A percentile compares a stretch with the other conserved stretches of the same genome.
Evolutionary conservation across 2,113 vertebrate genomes (phyloP).

Genomic region (Climacteris rufus): DNA sequence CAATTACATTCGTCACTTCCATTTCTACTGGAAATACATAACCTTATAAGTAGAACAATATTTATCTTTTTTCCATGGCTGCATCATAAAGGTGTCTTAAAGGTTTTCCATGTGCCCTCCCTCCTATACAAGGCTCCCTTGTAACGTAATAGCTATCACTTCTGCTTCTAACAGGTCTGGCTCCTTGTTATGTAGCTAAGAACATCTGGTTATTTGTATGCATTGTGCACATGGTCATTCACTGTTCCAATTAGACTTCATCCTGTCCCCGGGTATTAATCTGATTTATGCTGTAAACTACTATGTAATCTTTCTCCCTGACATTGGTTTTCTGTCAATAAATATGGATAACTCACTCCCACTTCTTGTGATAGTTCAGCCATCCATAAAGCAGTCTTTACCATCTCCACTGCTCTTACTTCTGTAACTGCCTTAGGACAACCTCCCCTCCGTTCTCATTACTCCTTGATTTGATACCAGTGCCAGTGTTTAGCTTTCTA

Average conservation of each 20-base stretch:
- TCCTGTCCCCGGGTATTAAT: not conserved
- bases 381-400: not conserved
- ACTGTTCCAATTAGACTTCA: not conserved
- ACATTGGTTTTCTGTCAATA: not conserved
- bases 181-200: not conserved
- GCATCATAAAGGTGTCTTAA: not conserved
- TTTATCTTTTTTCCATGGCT: not conserved
- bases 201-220: not conserved
- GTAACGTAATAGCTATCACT: not conserved
- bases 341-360: not conserved
- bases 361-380: not conserved
- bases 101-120: not conserved
- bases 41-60: not conserved
- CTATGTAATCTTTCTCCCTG: not conserved
- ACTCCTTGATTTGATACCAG: not conserved
- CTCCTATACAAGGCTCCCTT: not conserved
- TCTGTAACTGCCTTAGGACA: not conserved
- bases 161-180: not conserved
- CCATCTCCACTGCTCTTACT: not conserved
- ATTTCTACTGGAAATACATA: not conserved
- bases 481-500: not conserved
- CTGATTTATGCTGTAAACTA: not conserved
- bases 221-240: not conserved
- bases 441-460: not conserved
- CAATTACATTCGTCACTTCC: not conserved